phyloP scores from a whole-genome alignment of 2,888 invertebrate genomes.

The Caenorhabditis panamensis region DNA sequence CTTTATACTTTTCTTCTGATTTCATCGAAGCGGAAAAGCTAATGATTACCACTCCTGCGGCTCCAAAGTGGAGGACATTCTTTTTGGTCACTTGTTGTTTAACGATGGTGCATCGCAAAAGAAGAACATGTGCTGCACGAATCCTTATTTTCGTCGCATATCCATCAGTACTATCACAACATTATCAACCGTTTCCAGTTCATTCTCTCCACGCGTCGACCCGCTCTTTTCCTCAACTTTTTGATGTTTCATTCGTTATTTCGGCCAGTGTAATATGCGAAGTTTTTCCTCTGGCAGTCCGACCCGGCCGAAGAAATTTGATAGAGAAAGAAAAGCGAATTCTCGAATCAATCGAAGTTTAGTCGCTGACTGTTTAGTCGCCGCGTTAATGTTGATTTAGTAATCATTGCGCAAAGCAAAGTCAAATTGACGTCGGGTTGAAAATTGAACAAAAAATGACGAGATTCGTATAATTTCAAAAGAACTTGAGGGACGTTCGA shows the following conservation, averaged over 20 bases:
- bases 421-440: conserved; percentile 13
- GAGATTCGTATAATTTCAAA: neutral
- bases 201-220: too few species aligned
- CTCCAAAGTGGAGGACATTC: too few species aligned
- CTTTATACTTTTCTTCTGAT: conserved; percentile 23
- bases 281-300: conserved; percentile 6
- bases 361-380: conserved; percentile 35
- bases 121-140: too few species aligned
- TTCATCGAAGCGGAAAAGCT: neutral
- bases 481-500: neutral
- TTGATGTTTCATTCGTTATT: conserved; percentile 2
- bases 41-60: neutral
- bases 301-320: conserved; percentile 6
- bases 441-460: conserved; percentile 14
- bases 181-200: too few species aligned
- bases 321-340: conserved; percentile 7
- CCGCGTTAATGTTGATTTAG: conserved; percentile 55
- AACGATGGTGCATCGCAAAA: too few species aligned
- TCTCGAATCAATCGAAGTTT: conserved; percentile 24
- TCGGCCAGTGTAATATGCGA: conserved; percentile 3
- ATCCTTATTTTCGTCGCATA: too few species aligned
- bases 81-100: neutral
- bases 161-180: too few species aligned
- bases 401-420: conserved; percentile 47
- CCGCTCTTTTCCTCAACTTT: conserved; percentile 4